Evolutionary conservation across 2,113 vertebrate species (phyloP).

Genomic region (Macrotis lagotis): DNA sequence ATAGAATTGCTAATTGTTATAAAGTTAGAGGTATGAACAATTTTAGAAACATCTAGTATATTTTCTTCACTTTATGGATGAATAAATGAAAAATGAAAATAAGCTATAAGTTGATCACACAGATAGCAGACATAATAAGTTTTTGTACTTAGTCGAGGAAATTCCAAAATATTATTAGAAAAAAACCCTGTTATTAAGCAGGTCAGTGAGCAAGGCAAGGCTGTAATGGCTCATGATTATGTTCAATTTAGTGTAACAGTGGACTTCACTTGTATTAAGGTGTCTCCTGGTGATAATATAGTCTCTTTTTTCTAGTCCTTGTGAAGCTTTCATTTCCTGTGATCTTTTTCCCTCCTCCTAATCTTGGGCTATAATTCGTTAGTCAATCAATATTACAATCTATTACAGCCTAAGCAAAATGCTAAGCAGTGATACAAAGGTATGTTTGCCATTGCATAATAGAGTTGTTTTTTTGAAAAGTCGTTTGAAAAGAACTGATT

Average conservation of each 20-base stretch:
- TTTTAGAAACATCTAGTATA: background rate
- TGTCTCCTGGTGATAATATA: background rate
- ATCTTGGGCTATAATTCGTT: background rate
- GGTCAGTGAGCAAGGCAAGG: background rate
- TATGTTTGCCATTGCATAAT: background rate
- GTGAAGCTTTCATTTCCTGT: background rate
- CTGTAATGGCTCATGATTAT: background rate
- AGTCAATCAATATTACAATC: background rate
- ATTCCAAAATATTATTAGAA: background rate
- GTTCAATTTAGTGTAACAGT: background rate
- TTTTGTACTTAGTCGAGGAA: background rate
- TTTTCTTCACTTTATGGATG: background rate
- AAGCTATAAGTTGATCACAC: background rate
- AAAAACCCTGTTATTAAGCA: background rate
- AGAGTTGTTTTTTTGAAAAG: background rate
- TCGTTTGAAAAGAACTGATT: background rate
- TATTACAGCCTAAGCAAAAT: background rate
- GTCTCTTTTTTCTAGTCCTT: background rate
- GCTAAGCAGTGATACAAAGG: background rate
- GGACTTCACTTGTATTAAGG: background rate
- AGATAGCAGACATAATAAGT: background rate
- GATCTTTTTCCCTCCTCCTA: background rate
- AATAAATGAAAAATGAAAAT: background rate
- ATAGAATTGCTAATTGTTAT: background rate
- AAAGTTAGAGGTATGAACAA: background rate